phyloP scores from a whole-genome alignment of 2,113 vertebrate species.

The Aegotheles bennettii region DNA sequence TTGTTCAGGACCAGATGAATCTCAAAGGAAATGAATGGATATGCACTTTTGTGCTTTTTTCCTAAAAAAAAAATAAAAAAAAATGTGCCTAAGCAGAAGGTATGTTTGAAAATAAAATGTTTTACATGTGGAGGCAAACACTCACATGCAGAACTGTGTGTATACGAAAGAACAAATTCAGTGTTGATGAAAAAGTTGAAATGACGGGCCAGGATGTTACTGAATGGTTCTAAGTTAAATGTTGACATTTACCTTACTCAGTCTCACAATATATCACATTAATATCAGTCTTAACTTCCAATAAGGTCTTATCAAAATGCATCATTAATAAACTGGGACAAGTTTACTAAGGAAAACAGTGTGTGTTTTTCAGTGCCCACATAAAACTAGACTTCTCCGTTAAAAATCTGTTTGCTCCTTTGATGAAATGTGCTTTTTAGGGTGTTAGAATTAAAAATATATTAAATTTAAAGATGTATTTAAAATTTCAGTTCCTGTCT shows the following conservation, averaged over 20 bases:
- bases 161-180: background rate
- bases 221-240: background rate
- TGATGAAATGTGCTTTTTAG: background rate
- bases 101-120: background rate
- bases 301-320: background rate
- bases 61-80: no score
- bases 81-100: background rate
- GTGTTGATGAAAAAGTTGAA: background rate
- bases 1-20: background rate
- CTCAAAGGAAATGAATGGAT: background rate
- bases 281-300: background rate
- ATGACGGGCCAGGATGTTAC: background rate
- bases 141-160: accelerated
- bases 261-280: background rate
- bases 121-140: background rate
- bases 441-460: background rate
- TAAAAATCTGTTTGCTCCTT: background rate
- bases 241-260: background rate
- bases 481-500: background rate
- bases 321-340: background rate
- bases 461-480: background rate
- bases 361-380: background rate
- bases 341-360: background rate
- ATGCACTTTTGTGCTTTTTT: background rate
- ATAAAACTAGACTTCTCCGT: background rate